These are phyloP conservation scores for Origma solitaria DNA, from an alignment of 2,113 vertebrate species.

Conservation along the genomic window DNA sequence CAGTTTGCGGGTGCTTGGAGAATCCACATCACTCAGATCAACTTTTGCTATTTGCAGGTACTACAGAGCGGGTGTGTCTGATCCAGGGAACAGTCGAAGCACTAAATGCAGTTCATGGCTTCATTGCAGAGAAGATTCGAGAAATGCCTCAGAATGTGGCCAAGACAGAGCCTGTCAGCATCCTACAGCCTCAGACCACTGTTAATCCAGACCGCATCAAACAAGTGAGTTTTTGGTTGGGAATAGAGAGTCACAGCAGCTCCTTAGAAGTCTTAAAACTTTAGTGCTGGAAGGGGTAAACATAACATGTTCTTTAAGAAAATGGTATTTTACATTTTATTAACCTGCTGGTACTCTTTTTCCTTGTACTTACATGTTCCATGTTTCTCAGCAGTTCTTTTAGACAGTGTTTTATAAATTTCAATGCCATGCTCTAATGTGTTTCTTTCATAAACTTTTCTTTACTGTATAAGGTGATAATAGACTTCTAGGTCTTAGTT, in stretches of 20 bases:
- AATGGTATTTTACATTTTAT: conserved; percentile 12
- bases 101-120: conserved; percentile 97
- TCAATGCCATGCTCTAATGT: neutral
- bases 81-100: conserved; percentile 99
- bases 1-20: neutral
- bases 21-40: neutral
- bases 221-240: conserved; percentile 87
- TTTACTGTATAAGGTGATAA: neutral
- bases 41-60: conserved; percentile 78
- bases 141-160: conserved; percentile 99
- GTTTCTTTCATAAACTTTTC: neutral
- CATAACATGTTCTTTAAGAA: neutral
- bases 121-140: conserved; percentile 98
- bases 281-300: conserved; percentile 11
- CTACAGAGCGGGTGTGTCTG: conserved; percentile 97
- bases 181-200: conserved; percentile 97
- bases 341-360: neutral
- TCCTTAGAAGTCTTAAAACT: conserved; percentile 49
- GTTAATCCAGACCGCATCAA: conserved; percentile 99
- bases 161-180: conserved; percentile 98
- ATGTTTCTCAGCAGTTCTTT: conserved; percentile 21
- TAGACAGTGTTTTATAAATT: neutral
- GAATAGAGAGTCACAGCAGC: conserved; percentile 59
- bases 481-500: neutral
- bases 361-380: neutral